A percentile compares a stretch with the other conserved stretches of the same genome.
These are phyloP conservation scores for Crax fasciolata DNA, from an alignment of 2,797 vertebrate species.

Conservation along the genomic window DNA sequence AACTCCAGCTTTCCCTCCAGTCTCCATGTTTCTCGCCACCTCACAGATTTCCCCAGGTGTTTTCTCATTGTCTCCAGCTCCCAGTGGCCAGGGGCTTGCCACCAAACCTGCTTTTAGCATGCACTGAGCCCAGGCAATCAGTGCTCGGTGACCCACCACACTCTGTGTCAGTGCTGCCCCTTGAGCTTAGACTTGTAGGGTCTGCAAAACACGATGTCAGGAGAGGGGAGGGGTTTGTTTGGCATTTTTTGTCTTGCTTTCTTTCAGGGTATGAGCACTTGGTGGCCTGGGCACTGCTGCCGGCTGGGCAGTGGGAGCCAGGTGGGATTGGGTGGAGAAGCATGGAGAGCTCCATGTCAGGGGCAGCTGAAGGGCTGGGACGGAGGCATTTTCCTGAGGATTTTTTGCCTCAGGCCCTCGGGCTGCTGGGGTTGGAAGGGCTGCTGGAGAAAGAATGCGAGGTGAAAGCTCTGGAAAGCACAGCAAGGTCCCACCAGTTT, in stretches of 20 bases:
- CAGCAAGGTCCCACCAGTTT: background rate
- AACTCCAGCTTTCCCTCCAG: slow-evolving; percentile 1
- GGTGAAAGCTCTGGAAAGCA: slow-evolving; percentile 49
- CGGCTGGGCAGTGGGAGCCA: background rate
- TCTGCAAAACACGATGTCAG: background rate
- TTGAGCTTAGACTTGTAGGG: background rate
- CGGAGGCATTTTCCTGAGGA: background rate
- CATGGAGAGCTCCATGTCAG: background rate
- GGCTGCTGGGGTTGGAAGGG: background rate
- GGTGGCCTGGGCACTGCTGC: background rate
- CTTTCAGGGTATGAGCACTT: background rate
- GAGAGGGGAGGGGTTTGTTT: background rate
- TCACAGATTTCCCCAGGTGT: background rate
- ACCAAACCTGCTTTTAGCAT: background rate
- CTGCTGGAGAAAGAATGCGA: background rate
- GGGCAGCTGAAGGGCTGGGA: background rate
- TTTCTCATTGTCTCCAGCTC: slow-evolving; percentile 42
- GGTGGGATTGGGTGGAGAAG: background rate
- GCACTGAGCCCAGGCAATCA: background rate
- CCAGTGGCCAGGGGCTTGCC: background rate
- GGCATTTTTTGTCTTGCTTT: accelerated
- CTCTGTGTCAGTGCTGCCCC: background rate
- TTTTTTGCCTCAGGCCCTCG: background rate
- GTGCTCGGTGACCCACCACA: background rate
- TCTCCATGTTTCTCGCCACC: background rate